A percentile compares a stretch with the other conserved stretches of the same genome.
Evolutionary conservation across 30 jellyfish, hydroid and myxozoan genomes (phyloP).

Genomic region (Chironex yamaguchii): DNA sequence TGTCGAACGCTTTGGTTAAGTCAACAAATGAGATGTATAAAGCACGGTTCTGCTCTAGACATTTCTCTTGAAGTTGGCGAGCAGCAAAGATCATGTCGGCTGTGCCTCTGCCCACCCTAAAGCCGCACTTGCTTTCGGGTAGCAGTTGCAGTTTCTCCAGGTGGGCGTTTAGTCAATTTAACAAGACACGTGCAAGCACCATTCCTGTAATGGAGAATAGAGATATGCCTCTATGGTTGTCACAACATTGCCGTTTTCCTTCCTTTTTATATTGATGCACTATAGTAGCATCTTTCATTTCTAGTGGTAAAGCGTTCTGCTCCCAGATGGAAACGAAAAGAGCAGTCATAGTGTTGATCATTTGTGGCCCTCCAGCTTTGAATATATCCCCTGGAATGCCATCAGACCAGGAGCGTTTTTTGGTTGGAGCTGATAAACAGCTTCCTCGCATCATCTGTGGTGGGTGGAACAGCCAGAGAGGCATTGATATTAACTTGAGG

Average conservation of each 20-base stretch:
- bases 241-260: too few species aligned
- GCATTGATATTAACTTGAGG: not conserved
- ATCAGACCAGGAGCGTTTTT: too few species aligned
- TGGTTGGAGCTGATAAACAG: not conserved
- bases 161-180: not conserved
- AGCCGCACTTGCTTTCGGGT: not conserved
- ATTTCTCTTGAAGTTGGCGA: not conserved
- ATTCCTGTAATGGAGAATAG: not conserved
- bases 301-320: not conserved
- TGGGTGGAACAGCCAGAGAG: not conserved
- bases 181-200: not conserved
- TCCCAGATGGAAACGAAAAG: too few species aligned
- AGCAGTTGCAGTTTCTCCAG: not conserved
- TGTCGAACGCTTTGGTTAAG: not conserved
- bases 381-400: too few species aligned
- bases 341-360: too few species aligned
- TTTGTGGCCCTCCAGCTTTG: too few species aligned
- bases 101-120: too few species aligned
- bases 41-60: not conserved
- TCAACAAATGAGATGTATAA: not conserved
- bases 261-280: not conserved
- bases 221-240: conserved; percentile 1
- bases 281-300: not conserved
- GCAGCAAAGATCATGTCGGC: too few species aligned
- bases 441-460: not conserved